These are phyloP conservation scores for Lacerta viridis DNA, from an alignment of 2,797 vertebrate species.

Conservation along the genomic window DNA sequence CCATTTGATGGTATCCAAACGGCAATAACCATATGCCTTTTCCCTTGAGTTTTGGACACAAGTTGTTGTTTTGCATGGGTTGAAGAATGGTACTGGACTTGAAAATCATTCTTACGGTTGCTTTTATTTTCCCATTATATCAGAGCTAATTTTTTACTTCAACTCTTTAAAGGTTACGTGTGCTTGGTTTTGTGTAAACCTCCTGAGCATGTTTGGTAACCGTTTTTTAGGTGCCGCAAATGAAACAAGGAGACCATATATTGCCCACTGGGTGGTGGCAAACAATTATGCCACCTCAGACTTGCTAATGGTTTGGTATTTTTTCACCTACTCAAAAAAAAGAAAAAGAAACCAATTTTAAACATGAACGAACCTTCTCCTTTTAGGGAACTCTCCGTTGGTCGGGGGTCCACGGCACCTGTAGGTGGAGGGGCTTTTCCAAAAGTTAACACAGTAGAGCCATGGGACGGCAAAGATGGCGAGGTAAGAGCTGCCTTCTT, in stretches of 20 bases:
- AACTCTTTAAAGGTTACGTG: background rate
- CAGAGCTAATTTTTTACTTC: background rate
- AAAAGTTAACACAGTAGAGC: constrained; percentile 86
- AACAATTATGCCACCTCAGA: background rate
- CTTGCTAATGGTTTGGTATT: background rate
- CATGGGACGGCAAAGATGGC: constrained; percentile 96
- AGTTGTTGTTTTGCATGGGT: too few species aligned
- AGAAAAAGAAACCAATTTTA: background rate
- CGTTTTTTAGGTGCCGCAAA: background rate
- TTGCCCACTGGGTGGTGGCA: background rate
- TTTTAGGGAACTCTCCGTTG: constrained; percentile 92
- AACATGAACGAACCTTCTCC: background rate
- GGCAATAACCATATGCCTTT: background rate
- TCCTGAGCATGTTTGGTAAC: background rate
- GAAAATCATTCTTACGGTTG: background rate
- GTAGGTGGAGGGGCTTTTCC: constrained; percentile 90
- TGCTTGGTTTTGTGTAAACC: background rate
- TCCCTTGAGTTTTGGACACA: background rate
- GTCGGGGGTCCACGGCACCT: constrained; percentile 92
- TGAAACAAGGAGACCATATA: background rate
- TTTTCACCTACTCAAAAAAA: background rate
- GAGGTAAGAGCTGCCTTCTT: constrained; percentile 84
- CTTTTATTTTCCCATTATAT: background rate
- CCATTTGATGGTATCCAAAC: background rate
- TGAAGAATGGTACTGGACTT: too few species aligned